Conservation (phyloP, 2,888 invertebrate species). For the Fragum fragum region DNA sequence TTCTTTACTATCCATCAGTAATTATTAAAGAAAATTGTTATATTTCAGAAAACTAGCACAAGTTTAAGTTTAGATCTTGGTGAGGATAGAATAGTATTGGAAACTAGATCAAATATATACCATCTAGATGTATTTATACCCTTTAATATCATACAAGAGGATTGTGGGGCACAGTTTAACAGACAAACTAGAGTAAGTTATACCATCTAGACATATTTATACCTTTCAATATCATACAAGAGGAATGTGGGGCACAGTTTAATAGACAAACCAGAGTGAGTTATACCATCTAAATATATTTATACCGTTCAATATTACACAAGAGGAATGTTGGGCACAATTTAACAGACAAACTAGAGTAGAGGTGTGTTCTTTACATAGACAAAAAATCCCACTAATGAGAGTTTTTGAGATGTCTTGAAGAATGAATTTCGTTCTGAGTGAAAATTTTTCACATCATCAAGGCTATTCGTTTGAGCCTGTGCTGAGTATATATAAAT, state of each 20-base stretch:
- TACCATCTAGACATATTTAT: slow-evolving; percentile 86
- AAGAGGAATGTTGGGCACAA: slow-evolving; percentile 85
- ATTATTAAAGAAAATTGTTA: neutral
- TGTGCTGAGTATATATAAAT: too few relatives aligned
- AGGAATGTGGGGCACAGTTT: slow-evolving; percentile 86
- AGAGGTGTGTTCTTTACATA: too few relatives aligned
- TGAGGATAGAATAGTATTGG: slow-evolving; percentile 85
- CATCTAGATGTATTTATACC: slow-evolving; percentile 86
- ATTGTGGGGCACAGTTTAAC: slow-evolving; percentile 86
- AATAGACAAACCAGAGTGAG: slow-evolving; percentile 83
- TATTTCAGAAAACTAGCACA: slow-evolving; percentile 82
- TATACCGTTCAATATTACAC: slow-evolving; percentile 84
- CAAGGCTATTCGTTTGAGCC: too few relatives aligned
- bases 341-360: too few relatives aligned
- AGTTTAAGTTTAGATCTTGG: slow-evolving; percentile 85
- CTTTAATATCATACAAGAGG: slow-evolving; percentile 83
- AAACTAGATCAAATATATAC: slow-evolving; percentile 85
- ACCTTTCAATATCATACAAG: slow-evolving; percentile 84
- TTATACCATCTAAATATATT: slow-evolving; percentile 86
- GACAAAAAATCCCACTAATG: too few relatives aligned
- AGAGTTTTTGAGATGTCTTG: too few relatives aligned
- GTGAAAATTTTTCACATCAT: too few relatives aligned
- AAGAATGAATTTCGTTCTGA: too few relatives aligned
- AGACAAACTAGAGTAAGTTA: slow-evolving; percentile 80
- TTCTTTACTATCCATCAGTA: too few relatives aligned